Percentiles rank a stretch among this genome's conserved stretches.
Conservation (phyloP, 2,113 vertebrate species). For the Notothenia coriiceps region DNA sequence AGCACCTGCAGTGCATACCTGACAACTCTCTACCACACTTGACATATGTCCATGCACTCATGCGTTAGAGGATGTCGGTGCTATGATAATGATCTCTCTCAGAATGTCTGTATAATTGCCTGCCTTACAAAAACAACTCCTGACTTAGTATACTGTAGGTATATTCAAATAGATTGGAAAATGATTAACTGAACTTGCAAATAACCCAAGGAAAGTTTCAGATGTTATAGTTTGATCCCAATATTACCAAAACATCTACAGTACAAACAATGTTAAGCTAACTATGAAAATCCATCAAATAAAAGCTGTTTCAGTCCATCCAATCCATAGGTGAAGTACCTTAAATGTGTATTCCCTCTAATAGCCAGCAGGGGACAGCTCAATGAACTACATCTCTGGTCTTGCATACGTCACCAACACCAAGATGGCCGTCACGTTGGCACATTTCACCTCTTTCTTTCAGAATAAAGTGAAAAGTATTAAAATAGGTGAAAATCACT, state of each 20-base stretch:
- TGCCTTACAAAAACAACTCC: slow-evolving; percentile 3
- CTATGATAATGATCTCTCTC: slow-evolving; percentile 7
- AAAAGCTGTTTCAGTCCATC: slow-evolving; percentile 16
- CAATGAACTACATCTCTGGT: too few species aligned
- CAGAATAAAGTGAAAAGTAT: too few species aligned
- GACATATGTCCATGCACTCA: slow-evolving; percentile 4
- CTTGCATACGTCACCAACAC: too few species aligned
- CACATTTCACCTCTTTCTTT: too few species aligned
- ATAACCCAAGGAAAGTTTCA: slow-evolving; percentile 23
- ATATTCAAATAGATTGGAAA: slow-evolving; percentile 2
- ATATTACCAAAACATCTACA: background rate
- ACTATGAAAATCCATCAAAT: slow-evolving; percentile 20
- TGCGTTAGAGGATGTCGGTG: background rate
- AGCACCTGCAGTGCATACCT: slow-evolving; percentile 22
- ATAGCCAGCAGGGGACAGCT: too few species aligned
- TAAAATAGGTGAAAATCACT: too few species aligned
- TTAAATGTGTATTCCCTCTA: too few species aligned
- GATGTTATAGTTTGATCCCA: slow-evolving; percentile 24
- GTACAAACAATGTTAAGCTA: slow-evolving; percentile 23
- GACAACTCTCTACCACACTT: background rate
- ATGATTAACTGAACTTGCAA: slow-evolving; percentile 13
- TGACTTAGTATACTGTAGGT: slow-evolving; percentile 2
- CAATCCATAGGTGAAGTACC: background rate
- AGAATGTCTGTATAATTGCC: background rate
- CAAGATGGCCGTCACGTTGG: too few species aligned